Evolutionary conservation across 2,113 vertebrate species (phyloP).

Genomic region (Pantherophis guttatus): DNA sequence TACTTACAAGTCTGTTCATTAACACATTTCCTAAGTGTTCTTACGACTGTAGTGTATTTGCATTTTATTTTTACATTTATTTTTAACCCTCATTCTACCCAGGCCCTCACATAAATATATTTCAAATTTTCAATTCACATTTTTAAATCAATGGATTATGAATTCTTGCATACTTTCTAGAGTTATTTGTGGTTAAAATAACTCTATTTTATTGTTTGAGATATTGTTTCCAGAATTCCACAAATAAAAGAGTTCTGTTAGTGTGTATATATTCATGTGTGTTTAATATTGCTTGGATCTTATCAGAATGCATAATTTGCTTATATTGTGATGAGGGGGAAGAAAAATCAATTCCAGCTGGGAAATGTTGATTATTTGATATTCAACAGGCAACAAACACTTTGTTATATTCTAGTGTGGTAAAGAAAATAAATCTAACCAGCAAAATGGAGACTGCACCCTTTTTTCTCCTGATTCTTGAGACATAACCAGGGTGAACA

Average conservation of each 20-base stretch:
- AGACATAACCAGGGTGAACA: not conserved
- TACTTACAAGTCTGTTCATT: not conserved
- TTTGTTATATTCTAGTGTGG: not conserved
- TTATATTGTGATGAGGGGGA: not conserved
- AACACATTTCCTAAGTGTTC: not conserved
- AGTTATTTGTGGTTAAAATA: not conserved
- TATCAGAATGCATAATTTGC: not conserved
- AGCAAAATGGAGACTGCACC: not conserved
- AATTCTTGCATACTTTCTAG: not conserved
- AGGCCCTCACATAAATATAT: not conserved
- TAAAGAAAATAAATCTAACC: not conserved
- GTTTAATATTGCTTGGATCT: not conserved
- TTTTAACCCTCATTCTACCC: not conserved
- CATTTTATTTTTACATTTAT: not conserved
- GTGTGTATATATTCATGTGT: not conserved
- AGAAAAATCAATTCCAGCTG: not conserved
- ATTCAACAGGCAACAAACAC: not conserved
- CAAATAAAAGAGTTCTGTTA: not conserved
- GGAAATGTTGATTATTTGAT: not conserved
- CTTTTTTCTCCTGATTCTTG: not conserved
- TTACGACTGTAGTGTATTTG: not conserved
- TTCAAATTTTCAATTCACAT: not conserved
- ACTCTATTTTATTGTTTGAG: not conserved
- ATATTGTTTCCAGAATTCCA: not conserved
- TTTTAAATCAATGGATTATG: not conserved